A percentile compares a stretch with the other conserved stretches of the same genome.
Conservation (phyloP, 2,888 invertebrate genomes). For the Odiellus spinosus region DNA sequence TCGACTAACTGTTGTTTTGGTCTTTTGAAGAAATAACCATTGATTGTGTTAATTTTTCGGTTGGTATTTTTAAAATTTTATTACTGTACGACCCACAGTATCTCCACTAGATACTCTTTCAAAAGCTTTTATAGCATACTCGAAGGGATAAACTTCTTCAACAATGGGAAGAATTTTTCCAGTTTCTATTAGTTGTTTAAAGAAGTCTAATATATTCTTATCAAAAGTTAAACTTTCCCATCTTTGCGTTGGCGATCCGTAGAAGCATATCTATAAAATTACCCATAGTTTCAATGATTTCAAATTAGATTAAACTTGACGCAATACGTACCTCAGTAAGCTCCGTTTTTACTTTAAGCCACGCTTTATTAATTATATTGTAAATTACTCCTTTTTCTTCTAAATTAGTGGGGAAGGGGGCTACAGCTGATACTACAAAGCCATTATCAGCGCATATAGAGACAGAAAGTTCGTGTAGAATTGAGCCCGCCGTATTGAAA, state of each 20-base stretch:
- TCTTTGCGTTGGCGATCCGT: too few species aligned
- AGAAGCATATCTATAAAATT: background rate
- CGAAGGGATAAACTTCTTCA: conserved; percentile 37
- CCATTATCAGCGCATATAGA: conserved; percentile 32
- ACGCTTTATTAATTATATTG: too few species aligned
- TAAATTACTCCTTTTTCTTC: too few species aligned
- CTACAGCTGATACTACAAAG: conserved; percentile 36
- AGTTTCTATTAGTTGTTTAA: conserved; percentile 37
- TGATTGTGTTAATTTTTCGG: too few species aligned
- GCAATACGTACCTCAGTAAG: too few species aligned
- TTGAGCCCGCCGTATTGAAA: conserved; percentile 36
- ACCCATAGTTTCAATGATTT: conserved; percentile 33
- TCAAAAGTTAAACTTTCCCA: conserved; percentile 3
- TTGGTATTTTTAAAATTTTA: too few species aligned
- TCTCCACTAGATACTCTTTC: conserved; percentile 27
- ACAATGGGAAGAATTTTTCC: conserved; percentile 42
- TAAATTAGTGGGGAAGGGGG: conserved; percentile 17
- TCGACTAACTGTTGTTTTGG: too few species aligned
- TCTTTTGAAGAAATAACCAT: too few species aligned
- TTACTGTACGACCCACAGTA: conserved; percentile 9
- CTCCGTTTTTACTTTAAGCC: too few species aligned
- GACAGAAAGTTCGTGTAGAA: conserved; percentile 27
- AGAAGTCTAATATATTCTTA: conserved; percentile 26
- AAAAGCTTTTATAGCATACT: conserved; percentile 35
- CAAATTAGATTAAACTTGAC: too few species aligned